Evolutionary conservation across 92 coral and sea anemone species (phyloP).

Genomic region (Meandrina meandrites): DNA sequence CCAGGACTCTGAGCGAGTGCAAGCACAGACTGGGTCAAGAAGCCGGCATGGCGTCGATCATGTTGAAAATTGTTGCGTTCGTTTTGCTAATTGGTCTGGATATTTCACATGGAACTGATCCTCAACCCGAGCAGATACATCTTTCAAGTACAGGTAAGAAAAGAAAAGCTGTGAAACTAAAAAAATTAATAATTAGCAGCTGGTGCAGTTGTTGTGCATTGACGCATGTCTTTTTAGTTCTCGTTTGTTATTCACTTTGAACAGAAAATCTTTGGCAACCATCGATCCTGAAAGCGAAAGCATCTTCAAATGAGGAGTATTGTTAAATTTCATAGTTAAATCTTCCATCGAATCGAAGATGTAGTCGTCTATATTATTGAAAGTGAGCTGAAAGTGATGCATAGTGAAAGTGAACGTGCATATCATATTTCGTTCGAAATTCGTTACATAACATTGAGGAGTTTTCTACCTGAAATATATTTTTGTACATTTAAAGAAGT

Average conservation of each 20-base stretch:
- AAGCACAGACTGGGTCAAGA: neutral
- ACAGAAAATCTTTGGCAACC: neutral
- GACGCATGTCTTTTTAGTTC: neutral
- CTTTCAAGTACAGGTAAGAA: slow-evolving; percentile 77
- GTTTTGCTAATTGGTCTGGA: slow-evolving; percentile 1
- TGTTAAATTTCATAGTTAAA: neutral
- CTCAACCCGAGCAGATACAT: slow-evolving; percentile 83
- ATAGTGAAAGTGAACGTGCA: too few relatives aligned
- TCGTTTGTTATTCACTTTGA: too few relatives aligned
- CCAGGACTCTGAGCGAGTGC: neutral
- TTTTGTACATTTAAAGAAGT: too few relatives aligned
- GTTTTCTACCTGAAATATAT: too few relatives aligned
- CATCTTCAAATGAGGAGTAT: neutral
- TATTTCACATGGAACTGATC: slow-evolving; percentile 42
- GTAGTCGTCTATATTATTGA: too few relatives aligned
- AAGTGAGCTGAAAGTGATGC: too few relatives aligned
- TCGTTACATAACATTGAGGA: too few relatives aligned
- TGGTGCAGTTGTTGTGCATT: neutral
- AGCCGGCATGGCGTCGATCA: slow-evolving; percentile 6
- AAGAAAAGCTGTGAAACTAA: neutral
- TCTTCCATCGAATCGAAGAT: neutral
- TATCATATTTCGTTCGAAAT: too few relatives aligned
- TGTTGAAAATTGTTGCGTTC: neutral
- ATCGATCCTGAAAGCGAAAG: neutral
- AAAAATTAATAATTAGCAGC: neutral